These are phyloP conservation scores for Halcyon smyrnensis DNA, from an alignment of 2,797 vertebrate species.

Conservation along the genomic window DNA sequence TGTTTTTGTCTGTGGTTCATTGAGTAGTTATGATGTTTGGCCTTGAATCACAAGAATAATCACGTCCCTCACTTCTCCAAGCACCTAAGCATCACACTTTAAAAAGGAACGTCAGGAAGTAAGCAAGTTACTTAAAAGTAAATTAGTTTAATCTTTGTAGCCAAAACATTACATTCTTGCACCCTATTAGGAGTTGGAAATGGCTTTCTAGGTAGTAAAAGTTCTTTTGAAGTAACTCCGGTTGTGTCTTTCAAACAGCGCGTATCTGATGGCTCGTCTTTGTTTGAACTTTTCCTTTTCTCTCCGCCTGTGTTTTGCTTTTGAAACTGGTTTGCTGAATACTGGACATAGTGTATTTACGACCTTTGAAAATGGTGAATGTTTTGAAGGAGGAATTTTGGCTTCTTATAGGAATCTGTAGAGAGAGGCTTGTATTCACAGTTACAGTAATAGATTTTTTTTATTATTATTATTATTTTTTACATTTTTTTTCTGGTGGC, in stretches of 20 bases:
- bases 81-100: constrained; percentile 17
- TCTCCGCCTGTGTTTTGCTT: constrained; percentile 13
- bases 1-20: constrained; percentile 28
- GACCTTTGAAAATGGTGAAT: constrained; percentile 29
- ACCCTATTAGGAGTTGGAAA: constrained; percentile 56
- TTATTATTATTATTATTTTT: not conserved
- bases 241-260: not conserved
- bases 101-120: constrained; percentile 66
- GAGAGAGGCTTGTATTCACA: constrained; percentile 62
- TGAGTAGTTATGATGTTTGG: constrained; percentile 46
- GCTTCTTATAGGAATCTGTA: constrained; percentile 37
- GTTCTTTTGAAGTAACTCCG: constrained; percentile 39
- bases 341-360: not conserved
- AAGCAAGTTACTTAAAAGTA: constrained; percentile 74
- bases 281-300: constrained; percentile 19
- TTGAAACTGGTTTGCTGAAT: constrained; percentile 1
- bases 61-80: not conserved
- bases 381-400: constrained; percentile 42
- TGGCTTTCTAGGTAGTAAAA: constrained; percentile 67
- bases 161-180: constrained; percentile 73
- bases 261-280: not conserved
- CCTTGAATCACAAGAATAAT: constrained; percentile 49
- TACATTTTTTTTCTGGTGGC: not conserved
- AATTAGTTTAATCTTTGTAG: constrained; percentile 70
- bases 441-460: constrained; percentile 65